These are phyloP conservation scores for Pollimyrus isidori DNA, from an alignment of 2,113 vertebrate species.

Conservation along the genomic window DNA sequence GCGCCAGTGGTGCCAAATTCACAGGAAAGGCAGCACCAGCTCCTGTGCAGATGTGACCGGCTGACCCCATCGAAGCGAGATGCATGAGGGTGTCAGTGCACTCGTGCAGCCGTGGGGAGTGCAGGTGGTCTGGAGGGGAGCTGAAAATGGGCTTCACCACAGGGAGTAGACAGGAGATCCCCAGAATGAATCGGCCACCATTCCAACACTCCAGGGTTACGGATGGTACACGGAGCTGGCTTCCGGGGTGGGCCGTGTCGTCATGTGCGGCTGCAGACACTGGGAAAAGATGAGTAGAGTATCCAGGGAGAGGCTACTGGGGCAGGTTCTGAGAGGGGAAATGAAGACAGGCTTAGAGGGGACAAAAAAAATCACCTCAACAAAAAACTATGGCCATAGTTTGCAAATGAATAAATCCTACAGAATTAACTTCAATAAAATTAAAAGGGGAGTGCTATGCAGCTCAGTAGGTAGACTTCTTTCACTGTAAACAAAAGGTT, in stretches of 20 bases:
- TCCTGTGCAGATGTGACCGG: slow-evolving; percentile 25
- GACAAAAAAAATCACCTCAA: background rate
- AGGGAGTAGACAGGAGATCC: background rate
- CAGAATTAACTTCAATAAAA: background rate
- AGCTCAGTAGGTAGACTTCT: background rate
- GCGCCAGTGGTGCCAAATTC: background rate
- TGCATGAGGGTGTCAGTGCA: slow-evolving; percentile 9
- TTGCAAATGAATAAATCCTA: background rate
- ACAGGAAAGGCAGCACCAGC: background rate
- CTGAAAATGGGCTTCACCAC: background rate
- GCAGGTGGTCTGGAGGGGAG: slow-evolving; percentile 9
- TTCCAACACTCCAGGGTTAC: background rate
- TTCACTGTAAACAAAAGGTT: background rate
- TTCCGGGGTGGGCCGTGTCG: background rate
- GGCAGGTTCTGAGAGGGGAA: background rate
- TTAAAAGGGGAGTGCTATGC: background rate
- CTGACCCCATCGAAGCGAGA: slow-evolving; percentile 14
- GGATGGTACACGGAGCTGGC: background rate
- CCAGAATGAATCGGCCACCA: background rate
- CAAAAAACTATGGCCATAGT: background rate
- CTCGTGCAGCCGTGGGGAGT: slow-evolving; percentile 5
- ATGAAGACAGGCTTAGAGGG: background rate
- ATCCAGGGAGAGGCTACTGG: background rate
- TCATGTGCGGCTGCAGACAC: background rate
- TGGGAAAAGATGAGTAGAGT: background rate